Evolutionary conservation across 2,797 vertebrate genomes (phyloP).

Genomic region (Poecilia gillii): DNA sequence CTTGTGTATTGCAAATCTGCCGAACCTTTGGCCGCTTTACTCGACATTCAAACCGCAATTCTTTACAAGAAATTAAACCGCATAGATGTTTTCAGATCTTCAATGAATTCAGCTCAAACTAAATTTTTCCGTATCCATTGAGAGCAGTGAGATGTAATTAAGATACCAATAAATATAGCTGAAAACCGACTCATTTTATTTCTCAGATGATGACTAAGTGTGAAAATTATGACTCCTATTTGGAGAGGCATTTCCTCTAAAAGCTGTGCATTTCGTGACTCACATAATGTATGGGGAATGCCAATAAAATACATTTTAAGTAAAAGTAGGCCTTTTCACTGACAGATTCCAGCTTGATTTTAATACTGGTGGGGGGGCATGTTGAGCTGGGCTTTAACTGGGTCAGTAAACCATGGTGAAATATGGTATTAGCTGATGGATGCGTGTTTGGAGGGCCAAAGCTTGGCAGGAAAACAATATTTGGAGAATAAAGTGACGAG

Average conservation of each 20-base stretch:
- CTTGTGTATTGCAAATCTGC: neutral
- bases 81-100: neutral
- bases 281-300: neutral
- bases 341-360: neutral
- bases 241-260: neutral
- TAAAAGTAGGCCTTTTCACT: neutral
- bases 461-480: conserved; percentile 53
- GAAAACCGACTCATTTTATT: conserved; percentile 20
- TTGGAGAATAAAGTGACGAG: conserved; percentile 56
- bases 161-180: conserved; percentile 1
- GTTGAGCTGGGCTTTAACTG: conserved; percentile 35
- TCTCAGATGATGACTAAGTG: conserved; percentile 3
- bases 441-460: neutral
- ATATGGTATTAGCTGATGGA: conserved; percentile 3
- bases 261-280: neutral
- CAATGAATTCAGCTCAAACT: neutral
- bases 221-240: neutral
- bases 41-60: neutral
- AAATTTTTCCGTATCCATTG: neutral
- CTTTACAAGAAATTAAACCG: neutral
- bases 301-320: neutral
- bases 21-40: neutral
- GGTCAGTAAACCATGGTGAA: conserved; percentile 60
- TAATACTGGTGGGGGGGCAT: conserved; percentile 9
- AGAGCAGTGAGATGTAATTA: neutral